A percentile compares a stretch with the other conserved stretches of the same genome.
These are phyloP conservation scores for Unio pictorum DNA, from an alignment of 2,888 invertebrate species.

Conservation along the genomic window DNA sequence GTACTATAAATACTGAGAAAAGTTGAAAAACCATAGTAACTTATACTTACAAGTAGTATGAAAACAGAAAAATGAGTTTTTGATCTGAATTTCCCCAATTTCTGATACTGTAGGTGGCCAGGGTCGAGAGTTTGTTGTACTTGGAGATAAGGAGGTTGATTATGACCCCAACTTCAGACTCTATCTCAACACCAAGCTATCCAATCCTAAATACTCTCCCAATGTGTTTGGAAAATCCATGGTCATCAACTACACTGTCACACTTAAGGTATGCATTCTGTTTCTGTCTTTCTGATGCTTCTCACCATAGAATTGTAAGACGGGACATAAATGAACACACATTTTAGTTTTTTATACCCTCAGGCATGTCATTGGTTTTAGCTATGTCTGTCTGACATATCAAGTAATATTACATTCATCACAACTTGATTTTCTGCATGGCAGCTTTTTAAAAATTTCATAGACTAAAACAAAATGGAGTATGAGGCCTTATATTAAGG, in stretches of 20 bases:
- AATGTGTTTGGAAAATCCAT: slow-evolving; percentile 88
- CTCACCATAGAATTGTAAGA: background rate
- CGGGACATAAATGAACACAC: background rate
- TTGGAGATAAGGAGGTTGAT: slow-evolving; percentile 92
- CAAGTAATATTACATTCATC: too few relatives aligned
- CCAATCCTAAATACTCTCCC: slow-evolving; percentile 90
- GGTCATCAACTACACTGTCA: slow-evolving; percentile 93
- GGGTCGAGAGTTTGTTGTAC: slow-evolving; percentile 86
- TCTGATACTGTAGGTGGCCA: slow-evolving; percentile 73
- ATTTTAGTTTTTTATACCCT: background rate
- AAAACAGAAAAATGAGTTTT: too few relatives aligned
- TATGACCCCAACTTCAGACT: slow-evolving; percentile 90
- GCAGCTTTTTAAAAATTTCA: too few relatives aligned
- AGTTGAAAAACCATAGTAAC: too few relatives aligned
- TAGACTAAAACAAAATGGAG: too few relatives aligned
- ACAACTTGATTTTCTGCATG: too few relatives aligned
- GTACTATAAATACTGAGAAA: too few relatives aligned
- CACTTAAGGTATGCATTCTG: slow-evolving; percentile 78
- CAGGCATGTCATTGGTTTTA: background rate
- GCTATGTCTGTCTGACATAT: too few relatives aligned
- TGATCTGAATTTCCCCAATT: too few relatives aligned
- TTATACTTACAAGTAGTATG: too few relatives aligned
- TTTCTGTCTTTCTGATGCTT: background rate
- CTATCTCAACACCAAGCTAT: slow-evolving; percentile 90
- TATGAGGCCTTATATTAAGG: too few relatives aligned